Evolutionary conservation across 2,888 invertebrate species (phyloP).

Genomic region (Lasioglossum marginatum): DNA sequence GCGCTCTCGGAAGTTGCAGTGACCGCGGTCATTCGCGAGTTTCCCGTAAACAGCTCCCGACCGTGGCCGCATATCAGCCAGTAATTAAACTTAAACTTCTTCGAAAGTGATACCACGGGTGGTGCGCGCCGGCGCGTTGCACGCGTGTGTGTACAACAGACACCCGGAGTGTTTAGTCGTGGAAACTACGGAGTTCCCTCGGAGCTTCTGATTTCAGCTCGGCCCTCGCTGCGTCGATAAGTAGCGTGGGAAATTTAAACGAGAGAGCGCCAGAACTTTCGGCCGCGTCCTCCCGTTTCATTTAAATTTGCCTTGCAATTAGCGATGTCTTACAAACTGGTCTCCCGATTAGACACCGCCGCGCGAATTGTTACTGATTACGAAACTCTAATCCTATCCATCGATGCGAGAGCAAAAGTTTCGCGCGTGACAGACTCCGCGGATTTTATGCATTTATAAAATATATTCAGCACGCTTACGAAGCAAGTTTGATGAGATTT

Average conservation of each 20-base stretch:
- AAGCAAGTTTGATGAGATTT: conserved; percentile 1
- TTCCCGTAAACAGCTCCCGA: conserved; percentile 49
- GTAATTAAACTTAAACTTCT: conserved; percentile 72
- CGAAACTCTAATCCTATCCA: not conserved
- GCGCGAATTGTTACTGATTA: not conserved
- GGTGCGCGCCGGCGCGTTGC: not conserved
- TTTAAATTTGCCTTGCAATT: conserved; percentile 11
- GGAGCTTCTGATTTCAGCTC: conserved; percentile 28
- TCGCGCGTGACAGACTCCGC: not conserved
- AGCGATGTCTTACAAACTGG: not conserved
- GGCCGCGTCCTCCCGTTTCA: not conserved
- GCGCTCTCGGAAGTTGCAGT: conserved; percentile 52
- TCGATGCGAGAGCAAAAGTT: not conserved
- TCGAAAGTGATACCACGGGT: conserved; percentile 50
- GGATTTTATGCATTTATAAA: not conserved
- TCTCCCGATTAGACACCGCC: not conserved
- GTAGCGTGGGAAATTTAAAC: conserved; percentile 38
- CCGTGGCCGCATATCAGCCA: conserved; percentile 52
- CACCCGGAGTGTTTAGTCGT: not conserved
- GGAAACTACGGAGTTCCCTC: not conserved
- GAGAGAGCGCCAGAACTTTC: conserved; percentile 22
- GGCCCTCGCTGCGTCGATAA: conserved; percentile 26
- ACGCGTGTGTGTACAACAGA: not conserved
- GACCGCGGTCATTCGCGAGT: conserved; percentile 64
- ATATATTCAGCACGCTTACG: not conserved